Base-by-base conservation (phyloP, 2,888 invertebrate genomes). In the Camptogramma bilineatum region DNA sequence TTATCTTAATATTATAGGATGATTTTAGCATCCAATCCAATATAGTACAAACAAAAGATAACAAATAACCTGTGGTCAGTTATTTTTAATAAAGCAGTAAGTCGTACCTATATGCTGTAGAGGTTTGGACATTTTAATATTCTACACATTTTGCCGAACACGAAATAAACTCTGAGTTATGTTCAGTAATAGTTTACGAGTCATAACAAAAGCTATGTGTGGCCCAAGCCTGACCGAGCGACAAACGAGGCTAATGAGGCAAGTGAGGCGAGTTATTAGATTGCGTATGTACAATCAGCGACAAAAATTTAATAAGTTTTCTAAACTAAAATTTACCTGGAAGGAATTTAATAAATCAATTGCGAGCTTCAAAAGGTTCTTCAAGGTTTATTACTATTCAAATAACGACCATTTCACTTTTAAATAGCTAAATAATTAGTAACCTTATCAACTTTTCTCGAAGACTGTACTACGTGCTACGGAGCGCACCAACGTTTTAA, bases 241-340 rank as follows among this genome's bases (percentile, higher is more conserved):
- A 54, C 62, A 56, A 63, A 63, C 50, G 57, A 44, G 50, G 31
- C 51, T 66, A 66, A 60, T 57, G 59, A 53, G 44, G 77, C 76
- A 79, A 79, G 74, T 75, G 78, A 75, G 73, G 73, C 74, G 68
- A 74, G 78, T 79, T 80, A 82, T 84, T 83, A 79, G 78, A 74
- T 79, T 75, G 74, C 76, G 78, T 74, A 71, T 21, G 50, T 53
- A 57, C 44, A 39, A 13, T 39, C 13, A 21, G 10, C 19, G 28
- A 8, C 19, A 44, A 17, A 34, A 34, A 1, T 34, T 34, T 1
- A 34, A 10, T 34, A 39, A 28, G 28, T 28, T 39, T 13, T 39
- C 13, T 13, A 3, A 39, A 39, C 28, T 28, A 28, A 5, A 28
- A 24, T 24, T n/a, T n/a, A 24, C 24, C 24, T 7, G 28, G 7